Base-by-base conservation (phyloP, 2,888 invertebrate species). In the Melanophora roralis region DNA sequence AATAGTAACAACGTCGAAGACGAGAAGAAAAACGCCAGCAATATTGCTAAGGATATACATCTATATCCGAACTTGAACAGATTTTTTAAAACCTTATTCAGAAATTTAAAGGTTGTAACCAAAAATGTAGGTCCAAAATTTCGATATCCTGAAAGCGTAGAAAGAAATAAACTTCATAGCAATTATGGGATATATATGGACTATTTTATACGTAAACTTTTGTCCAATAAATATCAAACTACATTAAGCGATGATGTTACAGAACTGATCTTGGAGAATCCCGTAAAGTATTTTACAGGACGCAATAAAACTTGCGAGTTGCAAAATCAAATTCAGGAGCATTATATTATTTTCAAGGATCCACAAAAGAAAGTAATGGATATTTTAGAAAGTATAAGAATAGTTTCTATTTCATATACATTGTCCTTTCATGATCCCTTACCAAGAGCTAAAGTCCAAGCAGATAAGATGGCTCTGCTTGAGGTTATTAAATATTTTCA, bases 131-230 rank as follows among this genome's bases (percentile, higher is more conserved):
- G 60, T 6, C 4, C 1, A 21, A 8, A 16, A 14, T 71, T 38
- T 40, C 3, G 21, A 7, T 60, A 60, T 60, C 49, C 49, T 11
- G 0, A 0, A 6, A n/a, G 38, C 6, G 16, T 71, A 34, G 6
- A 6, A 11, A 34, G 14, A 51, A 40, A 34, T 7, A 14, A 21
- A 4, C n/a, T 23, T 43, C 16, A 11, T 21, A 0, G 11, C 0
- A 8, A 19, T 43, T 34, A 53, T 32, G 60, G 60, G 6, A 11
- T 21, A 14, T 34, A 62, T 21, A 62, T 72, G 43, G 43, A 53
- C 16, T 72, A 53, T 12, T 72, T 72, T 53, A 72, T 72, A 45
- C 53, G 62, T 1, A 72, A 72, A 23, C 11, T 34, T 21, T 43
- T 72, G 7, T n/a, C 72, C 6, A 45, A 53, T 36, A 9, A 62